These are phyloP conservation scores for Heterodera filipjevi DNA, from an alignment of 2,888 invertebrate species.

Conservation along the genomic window DNA sequence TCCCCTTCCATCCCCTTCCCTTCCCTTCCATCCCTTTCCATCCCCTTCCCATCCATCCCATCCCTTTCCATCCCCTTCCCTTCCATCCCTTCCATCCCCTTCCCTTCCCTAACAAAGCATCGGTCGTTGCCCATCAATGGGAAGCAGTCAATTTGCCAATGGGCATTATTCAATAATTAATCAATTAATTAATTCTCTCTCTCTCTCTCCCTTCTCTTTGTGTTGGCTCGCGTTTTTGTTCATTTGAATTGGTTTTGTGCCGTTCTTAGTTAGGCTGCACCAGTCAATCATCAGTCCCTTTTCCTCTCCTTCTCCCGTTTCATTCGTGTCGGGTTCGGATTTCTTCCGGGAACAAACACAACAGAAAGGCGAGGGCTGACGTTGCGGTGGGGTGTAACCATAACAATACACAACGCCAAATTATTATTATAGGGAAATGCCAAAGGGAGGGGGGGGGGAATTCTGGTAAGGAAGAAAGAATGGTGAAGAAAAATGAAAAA, in stretches of 20 bases:
- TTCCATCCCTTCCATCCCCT: no score
- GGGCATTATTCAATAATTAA: no score
- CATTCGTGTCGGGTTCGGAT: not conserved
- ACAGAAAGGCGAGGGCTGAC: not conserved
- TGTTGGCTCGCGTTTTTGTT: no score
- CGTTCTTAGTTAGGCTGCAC: not conserved
- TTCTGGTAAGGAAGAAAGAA: not conserved
- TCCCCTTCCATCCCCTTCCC: not conserved
- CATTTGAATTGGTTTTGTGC: not conserved
- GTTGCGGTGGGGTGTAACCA: not conserved
- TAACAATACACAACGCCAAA: conserved; percentile 10
- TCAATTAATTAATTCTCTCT: no score
- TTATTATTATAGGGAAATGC: not conserved
- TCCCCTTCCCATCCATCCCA: not conserved
- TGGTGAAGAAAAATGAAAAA: not conserved
- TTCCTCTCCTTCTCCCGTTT: not conserved
- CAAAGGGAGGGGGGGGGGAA: not conserved
- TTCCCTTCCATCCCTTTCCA: no score
- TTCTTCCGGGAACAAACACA: conserved; percentile 9
- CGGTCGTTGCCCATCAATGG: no score
- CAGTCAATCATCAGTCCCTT: no score
- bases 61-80: not conserved
- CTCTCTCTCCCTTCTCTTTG: no score
- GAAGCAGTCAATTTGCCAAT: no score
- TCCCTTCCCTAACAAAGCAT: no score